Base-by-base conservation (phyloP, 2,888 invertebrate species). In the Synanthedon tipuliformis region DNA sequence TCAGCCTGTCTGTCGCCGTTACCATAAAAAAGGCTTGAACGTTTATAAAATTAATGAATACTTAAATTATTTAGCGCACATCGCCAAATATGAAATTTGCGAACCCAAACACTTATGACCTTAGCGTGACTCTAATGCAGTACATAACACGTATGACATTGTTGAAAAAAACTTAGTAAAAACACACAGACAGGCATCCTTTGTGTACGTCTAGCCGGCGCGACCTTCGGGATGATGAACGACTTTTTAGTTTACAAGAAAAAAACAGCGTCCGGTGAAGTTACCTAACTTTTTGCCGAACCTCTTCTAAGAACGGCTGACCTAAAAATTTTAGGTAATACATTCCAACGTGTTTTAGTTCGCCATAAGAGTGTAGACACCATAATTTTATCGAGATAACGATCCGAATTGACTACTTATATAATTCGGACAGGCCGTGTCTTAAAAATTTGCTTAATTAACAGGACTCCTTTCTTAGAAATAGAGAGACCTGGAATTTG, bases 271-370 rank as follows among this genome's bases (percentile, higher is more conserved):
- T 80, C 81, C 81, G 80, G 85, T 86, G 85, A 87, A 77, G 79
- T 86, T 86, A 79, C 80, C 83, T 81, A 81, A 81, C 73, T 84
- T 85, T 86, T 86, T 85, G 84, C 67, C 63, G 65, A 60, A 68
- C 27, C 12, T 59, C 61, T 86, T 86, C 86, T 81, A 51, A 75
- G 86, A 86, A 86, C 57, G 57, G 61, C 66, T 66, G 67, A 69
- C 71, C 72, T 78, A 75, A 71, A 61, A 34, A 62, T 63, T 69
- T 77, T 77, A 77, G 75, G 76, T 78, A 77, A 69, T 77, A 69
- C 78, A 80, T 79, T 78, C 79, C 76, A 61, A 57, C 60, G 68
- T 68, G 75, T 78, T 76, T 74, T 74, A 71, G 68, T 68, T 13
- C 71, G 69, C 75, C 72, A 71, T 75, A 77, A 75, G 74, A 71